Base-by-base conservation (phyloP, 2,797 vertebrate species). In the Coluber constrictor region DNA sequence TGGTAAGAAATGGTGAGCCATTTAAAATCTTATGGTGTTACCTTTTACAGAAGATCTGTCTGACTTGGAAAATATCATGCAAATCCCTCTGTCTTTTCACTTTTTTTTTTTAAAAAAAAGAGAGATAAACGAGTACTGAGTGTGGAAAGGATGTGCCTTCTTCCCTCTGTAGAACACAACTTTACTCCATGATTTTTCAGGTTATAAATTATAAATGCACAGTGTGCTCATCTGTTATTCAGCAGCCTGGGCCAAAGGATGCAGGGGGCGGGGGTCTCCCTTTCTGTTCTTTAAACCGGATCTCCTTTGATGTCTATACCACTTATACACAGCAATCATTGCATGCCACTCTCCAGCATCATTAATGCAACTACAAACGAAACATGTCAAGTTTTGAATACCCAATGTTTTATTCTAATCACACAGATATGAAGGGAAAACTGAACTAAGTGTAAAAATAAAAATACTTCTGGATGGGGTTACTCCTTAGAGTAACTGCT, bases 171-270 rank as follows among this genome's bases (percentile, higher is more conserved):
- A 37, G 87, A 88, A 59, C 87, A 61, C 86, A 94, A 95, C 94
- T 92, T 89, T 96, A 93, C 88, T 51, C 70, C 16, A 0, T 51
- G 90, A 94, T 96, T 88, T 95, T 96, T 87, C 93, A 93, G 92
- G 93, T 94, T 95, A 88, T 96, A 95, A 96, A 96, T 97, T 96
- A 96, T 96, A 95, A 95, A 96, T 96, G 92, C 94, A 61, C 90
- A 94, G 92, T 90, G 86, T 93, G 92, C 93, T 95, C 92, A 70
- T 96, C 94, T 94, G 89, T 92, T 95, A 94, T 0, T n/a, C 89
- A 0, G 12, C 95, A 95, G 89, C 93, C 96, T 95, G 95, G 95
- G 96, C 96, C 95, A 95, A 94, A 94, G 59, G 87, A 88, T 8
- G 37, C 94, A 86, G 25, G 0, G 91, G 74, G 20, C 29, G 94